Evolutionary conservation across 92 coral and sea anemone species (phyloP), one percentile per base, ranked within the genome.

Genomic region (Siderastrea siderea): DNA sequence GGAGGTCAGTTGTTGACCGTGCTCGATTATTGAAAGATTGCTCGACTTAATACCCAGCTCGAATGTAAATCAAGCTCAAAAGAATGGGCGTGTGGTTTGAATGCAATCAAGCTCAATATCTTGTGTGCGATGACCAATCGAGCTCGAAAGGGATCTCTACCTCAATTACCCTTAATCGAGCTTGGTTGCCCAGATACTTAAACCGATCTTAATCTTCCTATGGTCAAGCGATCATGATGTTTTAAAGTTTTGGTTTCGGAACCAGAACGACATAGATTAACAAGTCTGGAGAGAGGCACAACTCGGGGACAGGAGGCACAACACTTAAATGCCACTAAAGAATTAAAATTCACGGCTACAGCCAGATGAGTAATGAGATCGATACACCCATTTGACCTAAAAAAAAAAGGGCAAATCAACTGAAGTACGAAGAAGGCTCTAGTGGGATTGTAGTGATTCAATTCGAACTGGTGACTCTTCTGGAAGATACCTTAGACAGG

Each of bases 401-500:
- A 74, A 57, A 76, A 61, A 82, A 61, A 44, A 19, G n/a, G n/a
- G 64, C 86, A 60, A 48, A 68, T 11, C 81, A 88, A 63, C 76
- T 88, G 61, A 44, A 47, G 43, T 47, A 87, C 5, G 84, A 75
- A 13, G 57, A 82, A 63, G 46, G 58, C 44, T 84, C 87, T 15
- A 43, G 64, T 74, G 87, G 92, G 13, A 88, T 88, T 82, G 87
- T 53, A 46, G 91, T 87, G 68, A 79, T 46, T 58, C 64, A 80
- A 72, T 59, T 82, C 14, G 87, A 87, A 62, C 74, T 87, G 82
- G 91, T 80, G 63, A 62, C 73, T 49, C 82, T 80, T 47, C 64
- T 87, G 15, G 92, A 89, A 83, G 92, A 83, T 8, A 64, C 83
- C 47, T 47, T 88, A 49, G 92, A 88, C 50, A 88, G 67, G 80